Base-by-base conservation (phyloP, 1,140 invertebrate genomes). In the Schlechtendalia chinensis region DNA sequence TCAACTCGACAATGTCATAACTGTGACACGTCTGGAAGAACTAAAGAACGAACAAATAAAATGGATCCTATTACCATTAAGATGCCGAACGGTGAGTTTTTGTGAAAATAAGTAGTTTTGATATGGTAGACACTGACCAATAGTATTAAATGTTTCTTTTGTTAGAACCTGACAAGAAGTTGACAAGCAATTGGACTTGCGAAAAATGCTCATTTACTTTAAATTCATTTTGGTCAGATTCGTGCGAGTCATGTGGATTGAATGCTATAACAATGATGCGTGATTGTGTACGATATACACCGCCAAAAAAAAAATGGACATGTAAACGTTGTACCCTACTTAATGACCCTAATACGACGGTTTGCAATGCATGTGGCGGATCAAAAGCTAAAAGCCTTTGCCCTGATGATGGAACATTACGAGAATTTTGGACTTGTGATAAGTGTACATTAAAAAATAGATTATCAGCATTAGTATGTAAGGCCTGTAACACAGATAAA, bases 241-340 rank as follows among this genome's bases (percentile, higher is more conserved):
- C 87, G 58, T 96, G 94, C 85, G 93, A 94, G 84, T 93, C 94
- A 84, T 96, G 94, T 84, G 90, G 90, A 81, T 89, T 89, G 83
- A 87, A 88, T 83, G 86, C 89, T 81, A 90, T 91, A 83, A 91
- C 90, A 1, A 89, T 92, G 50, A 89, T 91, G 32, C 90, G 91
- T 83, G 89, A 91, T 54, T 61, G 87, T 83, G 87, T 88, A 0
- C 84, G 86, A 24, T 89, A 88, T 80, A 85, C 87, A 17, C 86
- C 87, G 5, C 86, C 87, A 5, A 88, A 89, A 84, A 84, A 80
- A 67, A 83, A 90, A 22, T 96, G 95, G 94, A 92, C 92, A 8
- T 96, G 95, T 85, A 91, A 91, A 82, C 94, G 94, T 84, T 96
- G 94, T 85, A 96, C 94, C 1, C 87, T 96, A 63, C 88, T 95